phyloP scores from a whole-genome alignment of 2,797 vertebrate species.

The Fratercula arctica region DNA sequence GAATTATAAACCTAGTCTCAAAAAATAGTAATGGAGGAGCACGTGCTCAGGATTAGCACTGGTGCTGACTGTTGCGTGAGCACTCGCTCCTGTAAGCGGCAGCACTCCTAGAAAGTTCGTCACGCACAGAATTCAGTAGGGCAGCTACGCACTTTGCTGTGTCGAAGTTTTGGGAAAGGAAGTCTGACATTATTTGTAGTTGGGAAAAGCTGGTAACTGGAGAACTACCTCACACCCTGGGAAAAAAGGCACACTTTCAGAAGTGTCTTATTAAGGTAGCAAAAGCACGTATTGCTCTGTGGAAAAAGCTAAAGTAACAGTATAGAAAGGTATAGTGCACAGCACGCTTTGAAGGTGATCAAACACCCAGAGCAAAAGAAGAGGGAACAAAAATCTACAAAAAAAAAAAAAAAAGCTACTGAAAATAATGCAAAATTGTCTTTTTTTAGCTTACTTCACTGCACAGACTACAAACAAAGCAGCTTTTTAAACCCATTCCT shows the following conservation, averaged over 20 bases:
- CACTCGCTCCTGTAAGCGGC: rapidly evolving
- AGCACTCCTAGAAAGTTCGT: not conserved
- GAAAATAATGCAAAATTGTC: not conserved
- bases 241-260: not conserved
- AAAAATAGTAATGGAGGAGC: not conserved
- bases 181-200: not conserved
- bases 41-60: not conserved
- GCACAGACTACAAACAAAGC: not conserved
- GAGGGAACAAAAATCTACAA: not conserved
- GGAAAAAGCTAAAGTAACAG: not conserved
- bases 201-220: not conserved
- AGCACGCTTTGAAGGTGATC: not conserved
- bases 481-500: not conserved
- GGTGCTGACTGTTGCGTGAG: rapidly evolving
- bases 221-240: not conserved
- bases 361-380: not conserved
- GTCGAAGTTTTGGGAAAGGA: not conserved
- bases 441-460: not conserved
- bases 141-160: rapidly evolving
- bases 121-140: not conserved
- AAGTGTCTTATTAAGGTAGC: not conserved
- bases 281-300: not conserved
- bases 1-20: not conserved
- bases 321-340: rapidly evolving
- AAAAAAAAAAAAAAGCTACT: not conserved